A percentile compares a stretch with the other conserved stretches of the same genome.
Conservation (phyloP, 2,797 vertebrate genomes). For the Sebastes melanostomus region DNA sequence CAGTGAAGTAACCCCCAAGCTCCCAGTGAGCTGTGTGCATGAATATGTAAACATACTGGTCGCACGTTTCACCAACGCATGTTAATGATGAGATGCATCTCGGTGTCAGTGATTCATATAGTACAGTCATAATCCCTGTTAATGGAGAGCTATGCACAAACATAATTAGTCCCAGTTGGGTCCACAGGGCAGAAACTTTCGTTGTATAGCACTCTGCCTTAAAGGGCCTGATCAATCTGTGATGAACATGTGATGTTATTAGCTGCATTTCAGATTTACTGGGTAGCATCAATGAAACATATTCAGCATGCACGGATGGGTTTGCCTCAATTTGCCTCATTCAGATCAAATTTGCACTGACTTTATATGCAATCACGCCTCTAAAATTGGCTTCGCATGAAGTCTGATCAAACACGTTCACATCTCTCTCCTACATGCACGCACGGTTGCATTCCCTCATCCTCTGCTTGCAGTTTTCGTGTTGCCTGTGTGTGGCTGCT, state of each 20-base stretch:
- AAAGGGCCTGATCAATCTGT: background rate
- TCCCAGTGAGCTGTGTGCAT: constrained; percentile 6
- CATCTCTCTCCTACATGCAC: background rate
- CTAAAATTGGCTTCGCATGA: background rate
- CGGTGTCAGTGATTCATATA: constrained; percentile 11
- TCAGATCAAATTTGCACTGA: background rate
- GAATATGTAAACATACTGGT: constrained; percentile 28
- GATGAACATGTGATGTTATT: background rate
- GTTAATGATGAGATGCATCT: background rate
- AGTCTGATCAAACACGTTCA: background rate
- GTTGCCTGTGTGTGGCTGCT: background rate
- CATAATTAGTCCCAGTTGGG: background rate
- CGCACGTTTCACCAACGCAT: background rate
- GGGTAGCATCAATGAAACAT: background rate
- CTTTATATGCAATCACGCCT: background rate
- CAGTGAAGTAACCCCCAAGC: background rate
- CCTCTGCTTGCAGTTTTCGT: background rate
- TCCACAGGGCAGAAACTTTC: background rate
- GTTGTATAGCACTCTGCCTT: background rate
- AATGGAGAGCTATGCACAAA: constrained; percentile 3
- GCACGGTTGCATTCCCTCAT: background rate
- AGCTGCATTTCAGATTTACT: background rate
- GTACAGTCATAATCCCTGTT: background rate
- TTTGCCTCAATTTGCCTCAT: background rate
- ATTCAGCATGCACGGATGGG: background rate